These are phyloP conservation scores for Felis catus DNA, from an alignment of 2,113 vertebrate species.

Conservation along the genomic window F.catus_Fca126_mat1.0 CM031412.1:175552001-175552500, in stretches of 20 bases:
- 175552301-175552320: neutral
- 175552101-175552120: neutral
- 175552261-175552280: conserved; percentile 7
- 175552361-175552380: neutral
- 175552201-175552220: neutral
- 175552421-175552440: neutral
- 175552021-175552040: neutral
- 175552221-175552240: neutral
- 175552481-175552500: neutral
- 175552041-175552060: neutral
- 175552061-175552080: neutral
- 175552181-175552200: neutral
- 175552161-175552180: neutral
- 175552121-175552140: neutral
- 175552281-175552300: neutral
- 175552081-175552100: neutral
- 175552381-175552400: neutral
- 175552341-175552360: neutral
- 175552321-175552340: neutral
- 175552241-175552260: neutral
- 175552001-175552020: neutral
- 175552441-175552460: neutral
- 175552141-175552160: neutral
- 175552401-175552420: neutral
- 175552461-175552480: neutral